These are phyloP conservation scores for Sardinella longiceps DNA, from an alignment of 2,797 vertebrate genomes.

Conservation along the genomic window DNA sequence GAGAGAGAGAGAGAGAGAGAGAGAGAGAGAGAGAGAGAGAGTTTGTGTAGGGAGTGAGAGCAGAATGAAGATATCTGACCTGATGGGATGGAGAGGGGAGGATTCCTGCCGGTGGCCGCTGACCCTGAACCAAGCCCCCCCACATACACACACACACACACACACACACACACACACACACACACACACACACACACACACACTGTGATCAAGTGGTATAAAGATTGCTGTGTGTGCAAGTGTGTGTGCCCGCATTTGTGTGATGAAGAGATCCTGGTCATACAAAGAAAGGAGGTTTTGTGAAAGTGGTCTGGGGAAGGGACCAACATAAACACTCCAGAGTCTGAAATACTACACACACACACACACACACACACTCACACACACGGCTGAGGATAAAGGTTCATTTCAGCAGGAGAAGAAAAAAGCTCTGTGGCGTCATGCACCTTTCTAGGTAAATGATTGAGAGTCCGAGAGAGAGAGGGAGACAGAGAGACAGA, in stretches of 20 bases:
- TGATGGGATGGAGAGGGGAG: not conserved
- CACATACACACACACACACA: constrained; percentile 10
- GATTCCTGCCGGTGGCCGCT: constrained; percentile 4
- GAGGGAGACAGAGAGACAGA: not conserved
- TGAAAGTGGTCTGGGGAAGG: constrained; percentile 10
- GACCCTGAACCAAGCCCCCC: not conserved
- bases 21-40: no score
- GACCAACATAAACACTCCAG: constrained; percentile 12
- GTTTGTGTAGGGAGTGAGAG: not conserved
- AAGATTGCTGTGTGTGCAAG: not conserved
- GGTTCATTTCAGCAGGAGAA: constrained; percentile 5
- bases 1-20: no score
- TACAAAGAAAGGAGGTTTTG: constrained; percentile 13
- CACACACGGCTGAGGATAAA: constrained; percentile 11
- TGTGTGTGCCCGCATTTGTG: not conserved
- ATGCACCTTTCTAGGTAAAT: not conserved
- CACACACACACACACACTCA: not conserved
- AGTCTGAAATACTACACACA: not conserved
- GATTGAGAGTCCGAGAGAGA: not conserved
- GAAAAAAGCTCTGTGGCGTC: not conserved
- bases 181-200: constrained; percentile 5
- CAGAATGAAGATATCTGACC: not conserved
- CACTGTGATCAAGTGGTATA: not conserved
- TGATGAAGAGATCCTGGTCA: constrained; percentile 15
- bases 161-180: constrained; percentile 1